These are phyloP conservation scores for Aphelenchoides bicaudatus DNA, from an alignment of 2,888 invertebrate species.

Conservation along the genomic window DNA sequence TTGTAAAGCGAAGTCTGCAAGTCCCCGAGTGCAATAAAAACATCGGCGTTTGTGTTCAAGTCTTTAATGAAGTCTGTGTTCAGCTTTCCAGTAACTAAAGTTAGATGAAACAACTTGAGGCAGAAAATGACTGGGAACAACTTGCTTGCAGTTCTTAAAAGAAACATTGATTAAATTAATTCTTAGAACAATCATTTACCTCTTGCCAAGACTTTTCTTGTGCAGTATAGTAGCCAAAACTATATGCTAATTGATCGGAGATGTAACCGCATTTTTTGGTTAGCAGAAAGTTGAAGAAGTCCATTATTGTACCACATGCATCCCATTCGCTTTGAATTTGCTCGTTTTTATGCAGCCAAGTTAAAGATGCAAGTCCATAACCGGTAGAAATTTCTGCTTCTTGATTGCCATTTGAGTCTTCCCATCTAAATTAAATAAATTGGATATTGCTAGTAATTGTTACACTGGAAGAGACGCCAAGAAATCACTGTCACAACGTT, in stretches of 20 bases:
- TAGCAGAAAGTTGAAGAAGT: conserved; percentile 25
- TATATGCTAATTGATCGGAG: conserved; percentile 32
- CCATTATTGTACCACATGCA: conserved; percentile 31
- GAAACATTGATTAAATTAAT: not conserved
- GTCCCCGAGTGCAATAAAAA: conserved; percentile 30
- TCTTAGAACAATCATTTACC: conserved; percentile 1
- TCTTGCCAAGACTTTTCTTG: conserved; percentile 10
- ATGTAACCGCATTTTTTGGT: conserved; percentile 17
- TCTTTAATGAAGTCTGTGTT: not conserved
- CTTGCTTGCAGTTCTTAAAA: not conserved
- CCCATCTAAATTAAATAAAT: conserved; percentile 16
- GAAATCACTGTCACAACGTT: conserved; percentile 27
- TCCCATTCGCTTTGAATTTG: conserved; percentile 22
- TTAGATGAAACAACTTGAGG: conserved; percentile 20
- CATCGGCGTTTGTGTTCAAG: conserved; percentile 5
- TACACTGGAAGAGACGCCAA: conserved; percentile 23
- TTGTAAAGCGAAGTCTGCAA: conserved; percentile 30
- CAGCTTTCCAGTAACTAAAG: too few relatives aligned
- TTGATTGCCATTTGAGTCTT: not conserved
- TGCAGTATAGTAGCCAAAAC: conserved; percentile 25
- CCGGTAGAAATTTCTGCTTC: conserved; percentile 27
- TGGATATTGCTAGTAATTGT: not conserved
- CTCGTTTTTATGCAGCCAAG: conserved; percentile 28
- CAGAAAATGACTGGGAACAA: conserved; percentile 23
- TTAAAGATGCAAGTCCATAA: conserved; percentile 36